Evolutionary conservation across 2,113 vertebrate species (phyloP), one percentile per base, ranked within the genome.

Genomic region (Sardina pilchardus): DNA sequence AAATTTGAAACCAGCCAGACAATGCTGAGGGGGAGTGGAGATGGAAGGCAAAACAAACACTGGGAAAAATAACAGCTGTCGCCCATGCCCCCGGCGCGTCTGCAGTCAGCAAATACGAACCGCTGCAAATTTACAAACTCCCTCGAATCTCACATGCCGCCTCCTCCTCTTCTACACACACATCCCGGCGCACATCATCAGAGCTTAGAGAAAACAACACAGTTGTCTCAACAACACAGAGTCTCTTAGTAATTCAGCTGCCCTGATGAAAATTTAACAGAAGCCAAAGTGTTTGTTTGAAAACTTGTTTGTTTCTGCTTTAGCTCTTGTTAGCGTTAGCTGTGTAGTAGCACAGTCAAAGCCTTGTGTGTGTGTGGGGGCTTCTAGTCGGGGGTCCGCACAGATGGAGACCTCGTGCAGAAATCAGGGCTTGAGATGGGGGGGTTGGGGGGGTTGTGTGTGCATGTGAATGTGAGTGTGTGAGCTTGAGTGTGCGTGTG

Each of bases 401-500:
- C 59, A 67, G 59, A 67, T 67, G 59, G 59, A 67, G 10, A 67
- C 59, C 63, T 71, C 63, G 26, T 71, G 63, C 26, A 34, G n/a
- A 17, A 59, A 59, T 59, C 19, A 59, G 53, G 53, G 17, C 53
- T 17, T 14, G n/a, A n/a, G n/a, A n/a, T n/a, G 48, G 9, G 48
- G 53, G 16, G 53, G 14, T 17, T n/a, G 19, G 56, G 19, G 24
- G 19, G 59, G n/a, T 6, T 63, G 59, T 26, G 59, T 21, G 21
- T 63, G 84, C 44, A 67, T 81, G 82, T n/a, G n/a, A n/a, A n/a
- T 36, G 59, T 44, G 56, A 26, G 75, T 34, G 82, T 14, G 56
- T 16, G 71, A 36, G 88, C 26, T 67, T 75, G 83, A 7, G 78
- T 81, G 82, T 36, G 59, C 26, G 56, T 39, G 75, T 34, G 82